Evolutionary conservation across 2,888 invertebrate genomes (phyloP).

Genomic region (Eilema griseolum): DNA sequence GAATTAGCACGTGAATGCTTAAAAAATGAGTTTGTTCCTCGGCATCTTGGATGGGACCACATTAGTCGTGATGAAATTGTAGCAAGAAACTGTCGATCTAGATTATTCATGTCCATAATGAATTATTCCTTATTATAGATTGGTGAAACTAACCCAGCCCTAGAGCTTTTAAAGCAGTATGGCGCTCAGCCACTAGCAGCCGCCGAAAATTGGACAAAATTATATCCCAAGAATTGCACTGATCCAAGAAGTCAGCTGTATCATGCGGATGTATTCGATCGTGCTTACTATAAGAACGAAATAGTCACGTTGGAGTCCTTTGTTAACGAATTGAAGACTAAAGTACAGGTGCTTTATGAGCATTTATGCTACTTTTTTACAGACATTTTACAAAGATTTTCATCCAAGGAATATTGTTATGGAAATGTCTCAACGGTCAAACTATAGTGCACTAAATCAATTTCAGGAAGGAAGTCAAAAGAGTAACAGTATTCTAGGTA

Average conservation of each 20-base stretch:
- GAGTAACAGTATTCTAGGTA: conserved; percentile 21
- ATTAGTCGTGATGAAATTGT: too few species aligned
- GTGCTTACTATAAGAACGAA: conserved; percentile 63
- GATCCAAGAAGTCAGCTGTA: conserved; percentile 69
- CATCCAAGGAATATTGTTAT: too few species aligned
- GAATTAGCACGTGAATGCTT: too few species aligned
- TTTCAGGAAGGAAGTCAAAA: conserved; percentile 30
- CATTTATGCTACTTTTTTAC: not conserved
- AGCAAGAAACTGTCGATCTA: too few species aligned
- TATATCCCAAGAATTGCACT: conserved; percentile 73
- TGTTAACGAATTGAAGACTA: not conserved
- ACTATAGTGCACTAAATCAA: not conserved
- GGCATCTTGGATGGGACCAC: too few species aligned
- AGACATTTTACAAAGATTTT: not conserved
- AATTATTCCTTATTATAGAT: conserved; percentile 53
- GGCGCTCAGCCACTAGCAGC: conserved; percentile 67
- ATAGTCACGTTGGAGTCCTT: conserved; percentile 56
- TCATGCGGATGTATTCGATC: conserved; percentile 63
- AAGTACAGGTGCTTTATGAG: not conserved
- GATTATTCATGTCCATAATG: too few species aligned
- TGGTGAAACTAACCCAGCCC: conserved; percentile 70
- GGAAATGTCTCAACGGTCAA: not conserved
- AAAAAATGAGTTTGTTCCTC: too few species aligned
- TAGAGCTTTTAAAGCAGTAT: conserved; percentile 70
- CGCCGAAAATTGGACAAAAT: conserved; percentile 64